phyloP scores from a whole-genome alignment of 2,888 invertebrate species.

The Ceratothoa steindachneri region DNA sequence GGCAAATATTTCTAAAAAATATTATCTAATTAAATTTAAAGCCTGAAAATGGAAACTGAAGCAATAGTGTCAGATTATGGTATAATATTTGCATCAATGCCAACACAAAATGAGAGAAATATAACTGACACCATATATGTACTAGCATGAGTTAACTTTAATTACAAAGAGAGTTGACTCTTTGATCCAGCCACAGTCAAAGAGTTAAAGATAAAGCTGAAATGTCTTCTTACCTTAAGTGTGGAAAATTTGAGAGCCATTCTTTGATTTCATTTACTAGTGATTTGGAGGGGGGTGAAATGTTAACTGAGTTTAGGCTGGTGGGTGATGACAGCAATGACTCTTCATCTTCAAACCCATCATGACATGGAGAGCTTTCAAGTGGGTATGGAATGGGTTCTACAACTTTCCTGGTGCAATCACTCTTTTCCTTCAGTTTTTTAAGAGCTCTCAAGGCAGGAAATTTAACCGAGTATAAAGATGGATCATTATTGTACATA shows the following conservation, averaged over 20 bases:
- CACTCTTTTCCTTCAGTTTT: neutral
- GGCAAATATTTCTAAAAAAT: no score
- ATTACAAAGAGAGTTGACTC: no score
- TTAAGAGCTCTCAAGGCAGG: neutral
- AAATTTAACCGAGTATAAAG: neutral
- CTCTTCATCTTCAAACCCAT: neutral
- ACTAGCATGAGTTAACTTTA: no score
- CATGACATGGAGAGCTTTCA: neutral
- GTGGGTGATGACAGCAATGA: neutral
- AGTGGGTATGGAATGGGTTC: neutral
- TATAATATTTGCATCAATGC: no score
- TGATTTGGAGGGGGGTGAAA: neutral
- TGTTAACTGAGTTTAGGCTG: neutral
- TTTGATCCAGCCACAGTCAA: no score
- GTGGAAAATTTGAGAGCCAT: neutral
- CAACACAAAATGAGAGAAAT: no score
- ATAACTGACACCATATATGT: no score
- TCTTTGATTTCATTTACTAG: neutral
- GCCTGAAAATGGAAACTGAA: no score
- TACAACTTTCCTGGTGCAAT: neutral
- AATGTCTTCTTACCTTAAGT: neutral
- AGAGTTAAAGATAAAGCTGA: no score
- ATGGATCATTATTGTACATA: slow-evolving; percentile 17
- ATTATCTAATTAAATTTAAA: no score
- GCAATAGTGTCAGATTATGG: no score